These are phyloP conservation scores for Atopsyche davidsoni DNA, from an alignment of 1,140 invertebrate genomes.

Conservation along the genomic window DNA sequence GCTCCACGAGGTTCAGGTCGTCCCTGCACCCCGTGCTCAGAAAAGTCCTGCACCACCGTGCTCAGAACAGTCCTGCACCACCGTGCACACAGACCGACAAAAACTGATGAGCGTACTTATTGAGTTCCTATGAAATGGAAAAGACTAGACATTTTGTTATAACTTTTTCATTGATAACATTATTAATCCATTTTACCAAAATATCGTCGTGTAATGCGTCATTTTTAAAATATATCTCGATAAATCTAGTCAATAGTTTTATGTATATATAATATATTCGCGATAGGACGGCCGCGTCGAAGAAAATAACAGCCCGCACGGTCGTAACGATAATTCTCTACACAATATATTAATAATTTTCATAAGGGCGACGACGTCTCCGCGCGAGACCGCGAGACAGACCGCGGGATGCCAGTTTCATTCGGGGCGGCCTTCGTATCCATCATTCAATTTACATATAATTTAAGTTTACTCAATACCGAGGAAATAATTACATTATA, in stretches of 20 bases:
- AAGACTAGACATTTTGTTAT: conserved; percentile 29
- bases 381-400: not conserved
- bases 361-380: too few species aligned
- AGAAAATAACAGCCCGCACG: conserved; percentile 10
- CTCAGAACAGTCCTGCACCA: too few species aligned
- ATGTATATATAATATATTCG: conserved; percentile 26
- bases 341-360: too few species aligned
- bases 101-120: too few species aligned
- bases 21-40: too few species aligned
- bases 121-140: conserved; percentile 25
- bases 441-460: conserved; percentile 18
- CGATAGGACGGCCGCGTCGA: conserved; percentile 9
- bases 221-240: conserved; percentile 29
- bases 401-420: not conserved
- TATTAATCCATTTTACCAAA: conserved; percentile 30
- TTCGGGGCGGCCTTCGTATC: conserved; percentile 4
- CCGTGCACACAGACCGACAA: too few species aligned
- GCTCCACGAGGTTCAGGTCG: too few species aligned
- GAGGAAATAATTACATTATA: conserved; percentile 29
- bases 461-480: conserved; percentile 27
- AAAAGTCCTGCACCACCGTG: too few species aligned
- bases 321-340: too few species aligned
- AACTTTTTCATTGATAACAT: conserved; percentile 28
- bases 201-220: conserved; percentile 28
- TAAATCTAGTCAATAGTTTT: conserved; percentile 28